Percentiles rank a stretch among this genome's conserved stretches.
phyloP scores from a whole-genome alignment of 1,140 invertebrate genomes.

The Halictus rubicundus region DNA sequence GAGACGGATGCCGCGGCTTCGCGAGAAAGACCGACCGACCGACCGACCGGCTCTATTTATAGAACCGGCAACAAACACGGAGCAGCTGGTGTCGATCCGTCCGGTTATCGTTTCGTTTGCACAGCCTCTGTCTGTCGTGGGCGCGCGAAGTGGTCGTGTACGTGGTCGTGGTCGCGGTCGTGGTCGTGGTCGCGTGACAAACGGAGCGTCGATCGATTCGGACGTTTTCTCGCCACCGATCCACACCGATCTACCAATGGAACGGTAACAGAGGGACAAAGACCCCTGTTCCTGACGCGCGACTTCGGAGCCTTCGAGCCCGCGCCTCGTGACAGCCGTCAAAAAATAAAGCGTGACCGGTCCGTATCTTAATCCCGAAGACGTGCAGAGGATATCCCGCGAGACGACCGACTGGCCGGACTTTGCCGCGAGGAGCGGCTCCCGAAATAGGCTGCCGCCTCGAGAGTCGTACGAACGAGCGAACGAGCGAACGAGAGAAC shows the following conservation, averaged over 20 bases:
- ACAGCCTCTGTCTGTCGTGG: slow-evolving; percentile 52
- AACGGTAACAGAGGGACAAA: not conserved
- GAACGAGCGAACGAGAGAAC: slow-evolving; percentile 66
- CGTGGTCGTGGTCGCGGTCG: too few relatives aligned
- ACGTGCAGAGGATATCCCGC: slow-evolving; percentile 57
- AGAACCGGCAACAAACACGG: slow-evolving; percentile 74
- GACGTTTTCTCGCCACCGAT: not conserved
- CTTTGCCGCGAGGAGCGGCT: slow-evolving; percentile 45
- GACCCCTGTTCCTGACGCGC: too few relatives aligned
- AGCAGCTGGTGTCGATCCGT: slow-evolving; percentile 78
- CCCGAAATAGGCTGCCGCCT: slow-evolving; percentile 70
- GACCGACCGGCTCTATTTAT: slow-evolving; percentile 71
- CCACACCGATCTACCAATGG: not conserved
- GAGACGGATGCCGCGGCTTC: slow-evolving; percentile 24
- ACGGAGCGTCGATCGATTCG: too few relatives aligned
- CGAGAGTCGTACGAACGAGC: not conserved
- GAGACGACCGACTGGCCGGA: slow-evolving; percentile 48
- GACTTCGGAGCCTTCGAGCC: not conserved
- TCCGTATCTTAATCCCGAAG: slow-evolving; percentile 68
- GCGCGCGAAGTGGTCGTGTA: slow-evolving; percentile 52
- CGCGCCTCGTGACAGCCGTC: slow-evolving; percentile 30
- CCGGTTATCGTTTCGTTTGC: slow-evolving; percentile 75
- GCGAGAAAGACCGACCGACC: slow-evolving; percentile 51
- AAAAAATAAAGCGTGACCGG: slow-evolving; percentile 53
- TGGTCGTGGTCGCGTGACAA: too few relatives aligned